Evolutionary conservation across 2,888 invertebrate genomes (phyloP), one percentile per base, ranked within the genome.

Genomic region (Dioctria linearis): DNA sequence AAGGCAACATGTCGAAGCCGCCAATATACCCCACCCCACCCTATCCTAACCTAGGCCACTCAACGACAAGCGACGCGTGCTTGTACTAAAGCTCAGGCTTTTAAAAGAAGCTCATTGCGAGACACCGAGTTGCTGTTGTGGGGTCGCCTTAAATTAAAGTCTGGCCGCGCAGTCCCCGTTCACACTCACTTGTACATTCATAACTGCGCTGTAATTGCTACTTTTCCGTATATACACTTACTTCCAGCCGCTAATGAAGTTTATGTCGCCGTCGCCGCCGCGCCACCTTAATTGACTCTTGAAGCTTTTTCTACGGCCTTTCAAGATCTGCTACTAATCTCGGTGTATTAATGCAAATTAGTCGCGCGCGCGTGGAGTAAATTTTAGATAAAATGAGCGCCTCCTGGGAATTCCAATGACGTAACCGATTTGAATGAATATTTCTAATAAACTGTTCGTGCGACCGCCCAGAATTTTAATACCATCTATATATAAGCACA

Each of bases 381-480:
- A 9, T 51, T 69, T 69, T 69, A 49, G 51, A 69, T 6, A 11
- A 25, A 39, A 37, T 43, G 5, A 25, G 51, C 37, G 69, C 69
- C 46, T 51, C n/a, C 69, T 25, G 69, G 69, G 69, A 49, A 69
- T 69, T 69, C 69, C 69, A 13, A 69, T 69, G 69, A 69, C 69
- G 69, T 69, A 69, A 69, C 11, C 13, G 6, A 25, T 25, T 25
- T 25, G 25, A 25, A 25, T 25, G 25, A 25, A 37, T 51, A 46
- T 43, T n/a, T 49, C 69, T 37, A 51, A 39, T 39, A 37, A 54
- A 51, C 69, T 69, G 3, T 69, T 25, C 37, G 25, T 61, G 61
- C 25, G 25, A 61, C 25, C 25, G 25, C 25, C 25, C 25, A 25
- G 25, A 25, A 25, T 2, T 25, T 25, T 25, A 25, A 1, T 2